These are phyloP conservation scores for Synchiropus splendidus DNA, from an alignment of 2,113 vertebrate genomes.

Conservation along the genomic window DNA sequence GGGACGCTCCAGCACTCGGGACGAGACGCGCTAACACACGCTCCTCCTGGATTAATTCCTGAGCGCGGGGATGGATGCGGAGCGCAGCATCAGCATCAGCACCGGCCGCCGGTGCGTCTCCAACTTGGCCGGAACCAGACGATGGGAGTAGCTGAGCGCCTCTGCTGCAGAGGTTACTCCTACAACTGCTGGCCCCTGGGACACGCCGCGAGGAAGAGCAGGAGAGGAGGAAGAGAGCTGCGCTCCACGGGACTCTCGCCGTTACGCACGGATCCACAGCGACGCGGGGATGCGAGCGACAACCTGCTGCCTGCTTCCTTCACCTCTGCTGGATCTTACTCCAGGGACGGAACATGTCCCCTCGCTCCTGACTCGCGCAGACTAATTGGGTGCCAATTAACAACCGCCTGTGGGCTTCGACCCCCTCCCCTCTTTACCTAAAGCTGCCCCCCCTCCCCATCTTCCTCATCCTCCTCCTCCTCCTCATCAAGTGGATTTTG, in stretches of 20 bases:
- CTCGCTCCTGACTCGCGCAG: conserved; percentile 35
- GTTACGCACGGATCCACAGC: conserved; percentile 54
- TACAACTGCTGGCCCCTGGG: conserved; percentile 62
- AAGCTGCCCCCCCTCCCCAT: conserved; percentile 23
- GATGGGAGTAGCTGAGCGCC: conserved; percentile 82
- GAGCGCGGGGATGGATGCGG: conserved; percentile 12
- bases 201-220: conserved; percentile 48
- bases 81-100: conserved; percentile 16
- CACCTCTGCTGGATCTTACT: too few species aligned
- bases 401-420: conserved; percentile 20
- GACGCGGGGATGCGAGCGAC: conserved; percentile 57
- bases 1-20: too few species aligned
- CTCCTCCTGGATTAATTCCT: conserved; percentile 7
- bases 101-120: conserved; percentile 53
- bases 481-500: conserved; percentile 26
- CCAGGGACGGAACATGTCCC: conserved; percentile 25
- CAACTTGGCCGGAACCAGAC: conserved; percentile 70
- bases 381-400: conserved; percentile 39
- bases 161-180: conserved; percentile 66
- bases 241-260: conserved; percentile 46
- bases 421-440: not conserved
- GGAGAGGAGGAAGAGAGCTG: conserved; percentile 23
- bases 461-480: conserved; percentile 19
- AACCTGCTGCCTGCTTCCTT: conserved; percentile 15
- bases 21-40: conserved; percentile 5